phyloP scores from a whole-genome alignment of 2,113 vertebrate species.

The Oplegnathus fasciatus region DNA sequence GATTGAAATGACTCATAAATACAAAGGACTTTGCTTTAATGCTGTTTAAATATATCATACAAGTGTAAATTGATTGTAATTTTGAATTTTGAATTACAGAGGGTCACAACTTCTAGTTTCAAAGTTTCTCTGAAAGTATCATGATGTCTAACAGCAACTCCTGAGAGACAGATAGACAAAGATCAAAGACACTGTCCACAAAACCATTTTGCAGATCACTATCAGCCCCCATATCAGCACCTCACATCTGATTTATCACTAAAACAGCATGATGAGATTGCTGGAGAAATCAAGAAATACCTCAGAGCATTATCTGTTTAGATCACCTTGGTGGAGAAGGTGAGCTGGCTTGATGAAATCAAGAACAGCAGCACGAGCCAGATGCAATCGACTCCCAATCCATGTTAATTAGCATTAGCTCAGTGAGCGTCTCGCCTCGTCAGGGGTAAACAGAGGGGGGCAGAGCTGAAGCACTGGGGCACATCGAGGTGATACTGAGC shows the following conservation, averaged over 20 bases:
- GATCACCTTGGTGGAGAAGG: conserved; percentile 42
- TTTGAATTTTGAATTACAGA: not conserved
- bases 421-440: conserved; percentile 49
- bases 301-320: conserved; percentile 20
- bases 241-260: not conserved
- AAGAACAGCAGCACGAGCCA: conserved; percentile 34
- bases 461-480: conserved; percentile 29
- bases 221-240: conserved; percentile 2
- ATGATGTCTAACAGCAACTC: not conserved
- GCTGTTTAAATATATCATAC: not conserved
- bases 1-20: not conserved
- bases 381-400: conserved; percentile 53
- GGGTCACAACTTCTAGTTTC: not conserved
- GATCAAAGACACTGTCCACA: not conserved
- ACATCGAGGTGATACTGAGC: conserved; percentile 56
- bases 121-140: not conserved
- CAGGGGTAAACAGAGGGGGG: conserved; percentile 15
- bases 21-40: not conserved
- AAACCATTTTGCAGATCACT: not conserved
- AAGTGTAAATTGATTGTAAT: not conserved
- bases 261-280: not conserved
- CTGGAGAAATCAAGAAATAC: not conserved
- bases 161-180: not conserved
- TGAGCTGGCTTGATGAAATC: conserved; percentile 31
- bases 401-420: conserved; percentile 67